Base-by-base conservation (phyloP, 2,113 vertebrate genomes). In the Gymnarchus niloticus region DNA sequence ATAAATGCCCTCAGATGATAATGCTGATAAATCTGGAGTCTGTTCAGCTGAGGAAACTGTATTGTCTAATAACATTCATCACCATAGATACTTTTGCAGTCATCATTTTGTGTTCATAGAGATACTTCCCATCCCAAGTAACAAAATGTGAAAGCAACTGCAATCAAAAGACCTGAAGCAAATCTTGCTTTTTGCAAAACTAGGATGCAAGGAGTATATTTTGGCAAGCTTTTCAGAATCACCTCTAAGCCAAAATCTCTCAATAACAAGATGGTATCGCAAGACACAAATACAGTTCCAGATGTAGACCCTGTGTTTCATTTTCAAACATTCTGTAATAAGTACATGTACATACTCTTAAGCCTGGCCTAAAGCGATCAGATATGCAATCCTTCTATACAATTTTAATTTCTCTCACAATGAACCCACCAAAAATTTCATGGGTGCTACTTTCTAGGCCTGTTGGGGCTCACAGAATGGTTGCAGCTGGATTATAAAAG, bases 61-160 rank as follows among this genome's bases (percentile, higher is more conserved):
- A 83, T 57, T 57, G 82, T 83, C 49, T 37, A 33, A n/a, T 57
- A 28, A n/a, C 83, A 84, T 65, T 84, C 83, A 48, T 69, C 83
- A 83, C 82, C 56, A 83, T 59, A 54, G 54, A 57, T 83, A 83
- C 82, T n/a, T 57, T 37, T 52, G 80, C 44, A 37, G 54, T 33
- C 25, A 82, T 82, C 80, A 44, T 46, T 59, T 21, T 59, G 19
- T 44, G 54, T 83, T 59, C 52, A 44, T 44, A n/a, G 21, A 83
- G 8, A 41, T 83, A 37, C 59, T 83, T 28, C n/a, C 33, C 76
- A 78, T 44, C 33, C 82, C 28, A 17, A 41, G 82, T 51, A 33
- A 83, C 80, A 82, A 54, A 52, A 83, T 57, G 33, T 59, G 56
- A 83, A 56, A 46, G 54, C 52, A 14, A 59, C 54, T 59, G 37